phyloP scores from a whole-genome alignment of 2,888 invertebrate genomes.

The Diadegma fenestrale region DNA sequence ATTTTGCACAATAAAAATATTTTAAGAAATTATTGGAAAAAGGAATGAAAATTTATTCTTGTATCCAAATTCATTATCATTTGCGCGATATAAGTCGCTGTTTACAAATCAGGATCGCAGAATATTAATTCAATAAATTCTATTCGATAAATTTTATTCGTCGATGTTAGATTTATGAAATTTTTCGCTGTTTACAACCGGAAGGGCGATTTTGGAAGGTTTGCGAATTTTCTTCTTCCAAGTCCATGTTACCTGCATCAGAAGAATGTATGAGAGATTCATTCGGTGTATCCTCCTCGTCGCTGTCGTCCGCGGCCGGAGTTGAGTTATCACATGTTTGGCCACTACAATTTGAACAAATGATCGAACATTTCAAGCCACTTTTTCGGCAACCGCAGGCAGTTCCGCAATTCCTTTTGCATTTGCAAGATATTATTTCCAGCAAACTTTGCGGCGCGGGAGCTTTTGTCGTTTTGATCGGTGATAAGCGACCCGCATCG shows the following conservation, averaged over 20 bases:
- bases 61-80: neutral
- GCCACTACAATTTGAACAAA: constrained; percentile 12
- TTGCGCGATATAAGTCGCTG: neutral
- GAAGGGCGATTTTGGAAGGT: constrained; percentile 16
- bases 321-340: neutral
- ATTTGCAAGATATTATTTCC: constrained; percentile 19
- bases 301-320: neutral
- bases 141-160: neutral
- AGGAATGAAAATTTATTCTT: constrained; percentile 17
- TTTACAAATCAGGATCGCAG: constrained; percentile 9
- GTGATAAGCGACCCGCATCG: constrained; percentile 13
- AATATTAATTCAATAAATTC: constrained; percentile 15
- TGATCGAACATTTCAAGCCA: constrained; percentile 2
- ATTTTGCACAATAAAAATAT: neutral
- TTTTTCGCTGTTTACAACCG: constrained; percentile 7
- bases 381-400: constrained; percentile 17
- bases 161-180: too few species aligned
- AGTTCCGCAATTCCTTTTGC: constrained; percentile 1
- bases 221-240: constrained; percentile 5
- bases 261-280: constrained; percentile 3
- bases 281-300: neutral
- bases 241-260: neutral
- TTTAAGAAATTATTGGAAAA: constrained; percentile 25
- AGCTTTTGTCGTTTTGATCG: neutral
- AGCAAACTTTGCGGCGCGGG: constrained; percentile 10